Percentiles rank a stretch among this genome's conserved stretches.
These are phyloP conservation scores for Salvelinus sp. DNA, from an alignment of 2,113 vertebrate genomes.

Conservation along the genomic window DNA sequence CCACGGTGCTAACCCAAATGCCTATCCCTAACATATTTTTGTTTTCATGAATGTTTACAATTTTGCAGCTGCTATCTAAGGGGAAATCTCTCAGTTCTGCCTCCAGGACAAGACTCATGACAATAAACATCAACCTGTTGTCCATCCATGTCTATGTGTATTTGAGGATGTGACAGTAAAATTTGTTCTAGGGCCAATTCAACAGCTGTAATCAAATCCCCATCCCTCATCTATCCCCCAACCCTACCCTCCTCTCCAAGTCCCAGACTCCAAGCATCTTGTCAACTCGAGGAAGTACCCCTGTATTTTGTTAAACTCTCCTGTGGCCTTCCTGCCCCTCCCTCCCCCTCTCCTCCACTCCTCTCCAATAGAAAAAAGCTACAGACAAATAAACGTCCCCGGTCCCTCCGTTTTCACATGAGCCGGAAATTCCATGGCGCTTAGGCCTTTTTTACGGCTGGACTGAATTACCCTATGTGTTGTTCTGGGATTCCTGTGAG, in stretches of 20 bases:
- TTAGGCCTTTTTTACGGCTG: slow-evolving; percentile 40
- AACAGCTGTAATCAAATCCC: neutral
- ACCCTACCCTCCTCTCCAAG: slow-evolving; percentile 55
- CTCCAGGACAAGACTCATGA: no score
- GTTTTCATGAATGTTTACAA: no score
- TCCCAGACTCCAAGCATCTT: slow-evolving; percentile 53
- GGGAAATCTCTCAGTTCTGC: no score
- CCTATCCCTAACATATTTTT: no score
- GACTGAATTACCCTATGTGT: slow-evolving; percentile 43
- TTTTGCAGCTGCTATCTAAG: no score
- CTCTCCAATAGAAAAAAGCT: slow-evolving; percentile 11
- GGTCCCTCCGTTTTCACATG: slow-evolving; percentile 23
- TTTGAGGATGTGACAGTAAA: neutral
- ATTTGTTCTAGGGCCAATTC: neutral
- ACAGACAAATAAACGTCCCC: slow-evolving; percentile 30
- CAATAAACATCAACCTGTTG: no score
- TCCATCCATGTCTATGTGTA: neutral
- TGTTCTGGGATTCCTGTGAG: slow-evolving; percentile 19
- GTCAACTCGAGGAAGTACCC: slow-evolving; percentile 29
- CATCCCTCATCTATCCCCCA: neutral
- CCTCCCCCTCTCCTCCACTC: neutral
- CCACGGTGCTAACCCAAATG: no score
- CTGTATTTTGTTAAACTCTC: slow-evolving; percentile 42
- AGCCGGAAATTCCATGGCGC: slow-evolving; percentile 53
- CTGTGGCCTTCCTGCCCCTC: slow-evolving; percentile 17